Evolutionary conservation across 1,140 invertebrate species (phyloP), one percentile per base, ranked within the genome.

Genomic region (Ceratosolen solmsi): DNA sequence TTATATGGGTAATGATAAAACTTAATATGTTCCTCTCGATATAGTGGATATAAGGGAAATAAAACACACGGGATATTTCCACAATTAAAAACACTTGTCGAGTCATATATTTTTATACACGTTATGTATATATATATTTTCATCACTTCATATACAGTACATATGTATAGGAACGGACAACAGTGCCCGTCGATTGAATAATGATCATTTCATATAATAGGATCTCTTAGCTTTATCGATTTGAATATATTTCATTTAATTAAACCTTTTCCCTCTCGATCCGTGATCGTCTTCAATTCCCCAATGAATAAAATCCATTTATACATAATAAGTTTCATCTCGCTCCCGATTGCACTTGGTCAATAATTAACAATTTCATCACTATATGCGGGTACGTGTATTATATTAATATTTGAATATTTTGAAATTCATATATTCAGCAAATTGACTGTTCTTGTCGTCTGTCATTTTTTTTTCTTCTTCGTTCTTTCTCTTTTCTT

Each of bases 81-180:
- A n/a, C n/a, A n/a, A n/a, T n/a, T n/a, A n/a, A n/a, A n/a, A n/a
- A n/a, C n/a, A n/a, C n/a, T n/a, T n/a, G n/a, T n/a, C n/a, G n/a
- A n/a, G n/a, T n/a, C n/a, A n/a, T n/a, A n/a, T n/a, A n/a, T n/a
- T n/a, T n/a, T n/a, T n/a, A n/a, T n/a, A n/a, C n/a, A n/a, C n/a
- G n/a, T n/a, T n/a, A 76, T 78, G 4, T 75, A 38, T 80, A 72
- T 81, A 27, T 79, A 58, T 78, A 41, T 82, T 30, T 51, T 82
- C 71, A 74, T 83, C 71, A 65, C 73, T 79, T 79, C 75, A 74
- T 75, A 83, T 83, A 83, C 76, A 83, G 68, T 83, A 83, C 68
- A 83, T 78, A 83, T 82, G 81, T 75, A 83, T 74, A 82, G 68
- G n/a, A 82, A 73, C 81, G 74, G 65, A 82, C 74, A 78, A 33